A percentile compares a stretch with the other conserved stretches of the same genome.
Evolutionary conservation across 2,888 invertebrate genomes (phyloP).

Genomic region (Abrostola tripartita): DNA sequence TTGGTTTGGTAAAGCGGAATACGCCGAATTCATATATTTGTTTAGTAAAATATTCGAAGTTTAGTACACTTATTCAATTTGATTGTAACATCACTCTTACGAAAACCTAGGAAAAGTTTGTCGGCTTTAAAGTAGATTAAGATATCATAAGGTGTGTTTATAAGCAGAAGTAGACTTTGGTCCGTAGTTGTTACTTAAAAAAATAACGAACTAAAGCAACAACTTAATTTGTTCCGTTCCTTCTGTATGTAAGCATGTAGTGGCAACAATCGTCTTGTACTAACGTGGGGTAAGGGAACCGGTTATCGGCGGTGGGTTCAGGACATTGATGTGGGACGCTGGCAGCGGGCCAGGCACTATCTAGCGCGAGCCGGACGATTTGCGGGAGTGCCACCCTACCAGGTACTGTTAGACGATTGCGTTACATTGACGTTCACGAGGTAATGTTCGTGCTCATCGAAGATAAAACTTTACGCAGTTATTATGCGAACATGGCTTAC

Average conservation of each 20-base stretch:
- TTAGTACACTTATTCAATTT: too few species aligned
- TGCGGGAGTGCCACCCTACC: conserved; percentile 19
- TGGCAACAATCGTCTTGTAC: conserved; percentile 2
- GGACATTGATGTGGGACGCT: conserved; percentile 31
- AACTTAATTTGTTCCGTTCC: not conserved
- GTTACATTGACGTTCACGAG: conserved; percentile 2
- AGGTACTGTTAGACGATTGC: not conserved
- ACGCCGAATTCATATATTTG: too few species aligned
- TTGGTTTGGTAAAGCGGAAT: too few species aligned
- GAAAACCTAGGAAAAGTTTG: too few species aligned
- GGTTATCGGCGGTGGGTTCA: conserved; percentile 40
- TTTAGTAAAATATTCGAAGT: too few species aligned
- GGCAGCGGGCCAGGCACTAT: conserved; percentile 40
- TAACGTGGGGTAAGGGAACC: conserved; percentile 16
- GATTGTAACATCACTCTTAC: too few species aligned
- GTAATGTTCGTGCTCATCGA: conserved; percentile 19
- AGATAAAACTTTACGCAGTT: conserved; percentile 3
- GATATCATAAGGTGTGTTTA: too few species aligned
- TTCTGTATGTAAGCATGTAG: conserved; percentile 7
- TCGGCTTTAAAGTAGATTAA: too few species aligned
- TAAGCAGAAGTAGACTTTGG: too few species aligned
- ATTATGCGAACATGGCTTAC: not conserved
- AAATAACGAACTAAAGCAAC: not conserved
- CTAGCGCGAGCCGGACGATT: conserved; percentile 10
- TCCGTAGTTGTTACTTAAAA: not conserved